Evolutionary conservation across 2,797 vertebrate genomes (phyloP), one percentile per base, ranked within the genome.

Genomic region (Cuniculus paca): DNA sequence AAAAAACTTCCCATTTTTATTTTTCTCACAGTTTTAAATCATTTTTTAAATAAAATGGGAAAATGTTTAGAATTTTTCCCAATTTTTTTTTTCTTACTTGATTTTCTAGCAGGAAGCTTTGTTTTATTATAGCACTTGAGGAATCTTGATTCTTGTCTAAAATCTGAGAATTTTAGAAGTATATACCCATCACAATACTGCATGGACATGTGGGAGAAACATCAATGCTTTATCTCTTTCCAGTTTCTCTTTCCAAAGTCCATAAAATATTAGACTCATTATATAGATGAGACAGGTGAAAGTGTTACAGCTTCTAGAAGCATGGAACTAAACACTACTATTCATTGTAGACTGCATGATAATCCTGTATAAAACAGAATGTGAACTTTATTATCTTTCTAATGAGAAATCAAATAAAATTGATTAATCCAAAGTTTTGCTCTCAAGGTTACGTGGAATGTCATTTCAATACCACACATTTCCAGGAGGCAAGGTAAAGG

Each of bases 391-490:
- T 61, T 70, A 61, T 50, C 83, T 93, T 95, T 88, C 45, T 72
- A 90, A 92, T 42, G 63, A 91, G 8, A 70, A 95, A 39, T 54
- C 31, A 96, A 88, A 89, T 42, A 88, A 82, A 90, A 94, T 26
- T 45, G 16, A 60, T 74, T 34, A 81, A 8, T 50, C 54, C 63
- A 58, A 83, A 94, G 11, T 34, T 80, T 92, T 74, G 54, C 13
- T 72, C 36, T 92, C n/a, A 52, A 68, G 31, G 31, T 11, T 63
- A 65, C 42, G 16, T 20, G 39, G 28, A 74, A 50, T 82, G 2
- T 82, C 24, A 52, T 2, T 81, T 95, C 28, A 45, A 36, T 50
- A 24, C 14, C 28, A 87, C 31, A 81, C 28, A 87, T 90, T 3
- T 84, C 20, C 17, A 83, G 17, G 9, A 36, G 79, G 12, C 11